Evolutionary conservation across 2,113 vertebrate species (phyloP).

Genomic region (Gobio gobio): DNA sequence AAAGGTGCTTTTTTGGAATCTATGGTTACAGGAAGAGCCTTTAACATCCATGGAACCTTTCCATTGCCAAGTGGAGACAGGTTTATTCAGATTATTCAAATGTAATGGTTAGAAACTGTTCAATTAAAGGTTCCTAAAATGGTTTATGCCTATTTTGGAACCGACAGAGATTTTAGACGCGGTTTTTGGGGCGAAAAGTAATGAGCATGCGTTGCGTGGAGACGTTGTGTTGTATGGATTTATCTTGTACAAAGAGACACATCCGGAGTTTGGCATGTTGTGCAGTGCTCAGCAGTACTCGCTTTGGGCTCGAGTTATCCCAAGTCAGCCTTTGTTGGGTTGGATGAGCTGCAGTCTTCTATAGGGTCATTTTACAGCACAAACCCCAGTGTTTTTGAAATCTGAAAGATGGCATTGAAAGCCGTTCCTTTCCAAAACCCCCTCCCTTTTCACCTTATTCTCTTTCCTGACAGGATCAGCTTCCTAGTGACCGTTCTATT

Average conservation of each 20-base stretch:
- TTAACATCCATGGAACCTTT: neutral
- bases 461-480: slow-evolving; percentile 56
- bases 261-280: neutral
- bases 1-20: neutral
- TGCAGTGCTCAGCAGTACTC: neutral
- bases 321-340: slow-evolving; percentile 67
- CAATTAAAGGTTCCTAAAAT: neutral
- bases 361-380: slow-evolving; percentile 15
- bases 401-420: slow-evolving; percentile 74
- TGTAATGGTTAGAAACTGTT: neutral
- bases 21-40: neutral
- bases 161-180: neutral
- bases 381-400: slow-evolving; percentile 71
- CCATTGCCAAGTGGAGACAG: neutral
- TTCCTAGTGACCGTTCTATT: slow-evolving; percentile 73
- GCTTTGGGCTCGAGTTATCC: slow-evolving; percentile 53
- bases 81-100: neutral
- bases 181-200: neutral
- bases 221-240: neutral
- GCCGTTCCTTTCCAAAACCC: slow-evolving; percentile 55
- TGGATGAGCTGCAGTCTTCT: slow-evolving; percentile 61
- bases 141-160: neutral
- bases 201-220: neutral
- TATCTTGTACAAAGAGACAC: neutral
- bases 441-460: slow-evolving; percentile 49